phyloP scores from a whole-genome alignment of 2,888 invertebrate species.

The Drosophila cognata region DNA sequence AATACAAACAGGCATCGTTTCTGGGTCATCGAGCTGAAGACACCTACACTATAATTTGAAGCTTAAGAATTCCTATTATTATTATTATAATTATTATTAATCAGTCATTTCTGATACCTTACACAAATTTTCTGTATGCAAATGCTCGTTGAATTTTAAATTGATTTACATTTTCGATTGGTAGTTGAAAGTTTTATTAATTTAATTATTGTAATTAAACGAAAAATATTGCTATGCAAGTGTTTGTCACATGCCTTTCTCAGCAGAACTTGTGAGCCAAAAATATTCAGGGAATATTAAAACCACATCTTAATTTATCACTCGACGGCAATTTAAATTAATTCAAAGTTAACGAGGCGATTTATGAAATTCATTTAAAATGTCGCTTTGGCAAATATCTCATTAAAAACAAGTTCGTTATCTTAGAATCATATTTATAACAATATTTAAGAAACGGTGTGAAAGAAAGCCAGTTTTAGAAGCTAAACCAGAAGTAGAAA shows the following conservation, averaged over 20 bases:
- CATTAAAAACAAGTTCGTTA: conserved; percentile 44
- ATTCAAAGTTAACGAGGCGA: conserved; percentile 22
- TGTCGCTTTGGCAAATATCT: conserved; percentile 25
- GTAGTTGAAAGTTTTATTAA: neutral
- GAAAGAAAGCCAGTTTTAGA: conserved; percentile 43
- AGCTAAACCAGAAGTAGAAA: conserved; percentile 22
- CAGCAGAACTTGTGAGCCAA: neutral
- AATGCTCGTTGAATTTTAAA: neutral
- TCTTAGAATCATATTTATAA: conserved; percentile 34
- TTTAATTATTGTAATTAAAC: neutral
- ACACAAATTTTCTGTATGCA: neutral
- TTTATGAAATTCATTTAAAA: conserved; percentile 40
- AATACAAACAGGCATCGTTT: neutral
- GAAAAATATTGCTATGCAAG: neutral
- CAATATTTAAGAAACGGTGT: conserved; percentile 42
- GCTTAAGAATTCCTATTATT: neutral
- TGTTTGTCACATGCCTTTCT: neutral
- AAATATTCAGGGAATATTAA: neutral
- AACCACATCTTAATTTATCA: conserved; percentile 35
- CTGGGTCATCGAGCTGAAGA: conserved; percentile 11
- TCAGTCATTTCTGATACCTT: no score
- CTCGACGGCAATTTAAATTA: conserved; percentile 39
- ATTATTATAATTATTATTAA: neutral
- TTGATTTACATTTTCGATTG: neutral
- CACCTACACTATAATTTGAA: neutral